Conservation (phyloP, 2,797 vertebrate species). For the Thaleichthys pacificus region DNA sequence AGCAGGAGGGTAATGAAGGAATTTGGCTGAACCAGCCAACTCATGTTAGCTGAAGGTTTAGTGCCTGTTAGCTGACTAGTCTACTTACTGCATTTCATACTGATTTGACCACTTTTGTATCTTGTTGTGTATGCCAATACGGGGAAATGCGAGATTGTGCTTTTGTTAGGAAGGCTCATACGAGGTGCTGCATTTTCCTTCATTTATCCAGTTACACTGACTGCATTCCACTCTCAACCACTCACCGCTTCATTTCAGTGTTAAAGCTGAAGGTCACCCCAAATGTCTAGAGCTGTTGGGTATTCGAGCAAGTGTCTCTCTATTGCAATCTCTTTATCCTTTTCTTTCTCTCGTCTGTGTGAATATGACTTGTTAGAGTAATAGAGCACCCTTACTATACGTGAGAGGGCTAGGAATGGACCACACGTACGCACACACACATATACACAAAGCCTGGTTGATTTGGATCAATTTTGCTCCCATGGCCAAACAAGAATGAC, state of each 20-base stretch:
- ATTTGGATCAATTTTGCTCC: slow-evolving; percentile 26
- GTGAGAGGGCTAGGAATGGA: neutral
- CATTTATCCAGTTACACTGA: slow-evolving; percentile 19
- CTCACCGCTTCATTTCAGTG: slow-evolving; percentile 24
- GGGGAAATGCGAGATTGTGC: slow-evolving; percentile 1
- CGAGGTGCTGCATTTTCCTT: slow-evolving; percentile 10
- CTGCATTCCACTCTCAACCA: slow-evolving; percentile 32
- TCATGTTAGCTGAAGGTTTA: no score
- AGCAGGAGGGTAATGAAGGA: no score
- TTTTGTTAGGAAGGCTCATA: no score
- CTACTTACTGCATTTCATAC: no score
- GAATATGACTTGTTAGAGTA: slow-evolving; percentile 37
- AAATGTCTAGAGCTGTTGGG: slow-evolving; percentile 68
- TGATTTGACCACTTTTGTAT: no score
- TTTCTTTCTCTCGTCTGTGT: slow-evolving; percentile 42
- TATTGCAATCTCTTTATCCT: slow-evolving; percentile 33
- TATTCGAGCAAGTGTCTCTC: slow-evolving; percentile 47
- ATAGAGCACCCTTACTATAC: slow-evolving; percentile 32
- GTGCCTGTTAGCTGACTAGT: no score
- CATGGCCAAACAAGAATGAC: slow-evolving; percentile 24
- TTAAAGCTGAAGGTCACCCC: slow-evolving; percentile 67
- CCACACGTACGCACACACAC: neutral
- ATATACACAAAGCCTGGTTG: neutral
- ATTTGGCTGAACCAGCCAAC: no score
- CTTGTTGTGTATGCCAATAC: slow-evolving; percentile 7